Conservation (phyloP, 2,113 vertebrate genomes). For the Neodon shergylaensis region DNA sequence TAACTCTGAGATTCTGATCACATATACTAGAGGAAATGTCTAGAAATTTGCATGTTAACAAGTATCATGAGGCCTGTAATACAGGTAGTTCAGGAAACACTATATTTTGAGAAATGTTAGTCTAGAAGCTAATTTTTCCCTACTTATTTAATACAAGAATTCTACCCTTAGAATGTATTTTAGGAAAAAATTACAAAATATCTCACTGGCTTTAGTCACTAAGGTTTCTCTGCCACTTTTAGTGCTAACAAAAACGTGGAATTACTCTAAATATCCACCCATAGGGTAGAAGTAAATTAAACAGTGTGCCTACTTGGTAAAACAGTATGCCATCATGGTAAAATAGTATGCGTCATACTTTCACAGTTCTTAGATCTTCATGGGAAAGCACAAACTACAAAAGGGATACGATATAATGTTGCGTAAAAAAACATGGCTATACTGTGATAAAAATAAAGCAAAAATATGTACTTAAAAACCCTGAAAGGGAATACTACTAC, state of each 20-base stretch:
- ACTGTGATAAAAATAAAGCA: slow-evolving; percentile 27
- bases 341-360: not conserved
- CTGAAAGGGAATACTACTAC: slow-evolving; percentile 2
- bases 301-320: not conserved
- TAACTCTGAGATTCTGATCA: slow-evolving; percentile 22
- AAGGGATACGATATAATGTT: slow-evolving; percentile 36
- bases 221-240: slow-evolving; percentile 10
- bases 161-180: slow-evolving; percentile 22
- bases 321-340: not conserved
- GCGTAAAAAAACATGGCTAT: slow-evolving; percentile 21
- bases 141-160: slow-evolving; percentile 47
- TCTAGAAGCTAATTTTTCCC: not conserved
- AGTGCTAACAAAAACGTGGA: slow-evolving; percentile 39
- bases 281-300: slow-evolving; percentile 44
- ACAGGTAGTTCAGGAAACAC: not conserved
- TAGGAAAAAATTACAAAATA: slow-evolving; percentile 50
- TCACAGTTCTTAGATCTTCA: not conserved
- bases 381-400: slow-evolving; percentile 31
- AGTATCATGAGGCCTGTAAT: slow-evolving; percentile 44
- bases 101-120: slow-evolving; percentile 46
- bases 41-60: slow-evolving; percentile 59
- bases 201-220: slow-evolving; percentile 38
- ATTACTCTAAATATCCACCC: slow-evolving; percentile 47
- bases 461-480: slow-evolving; percentile 49
- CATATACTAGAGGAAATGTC: not conserved